Evolutionary conservation across 2,113 vertebrate species (phyloP).

Genomic region (Nannospalax galili): DNA sequence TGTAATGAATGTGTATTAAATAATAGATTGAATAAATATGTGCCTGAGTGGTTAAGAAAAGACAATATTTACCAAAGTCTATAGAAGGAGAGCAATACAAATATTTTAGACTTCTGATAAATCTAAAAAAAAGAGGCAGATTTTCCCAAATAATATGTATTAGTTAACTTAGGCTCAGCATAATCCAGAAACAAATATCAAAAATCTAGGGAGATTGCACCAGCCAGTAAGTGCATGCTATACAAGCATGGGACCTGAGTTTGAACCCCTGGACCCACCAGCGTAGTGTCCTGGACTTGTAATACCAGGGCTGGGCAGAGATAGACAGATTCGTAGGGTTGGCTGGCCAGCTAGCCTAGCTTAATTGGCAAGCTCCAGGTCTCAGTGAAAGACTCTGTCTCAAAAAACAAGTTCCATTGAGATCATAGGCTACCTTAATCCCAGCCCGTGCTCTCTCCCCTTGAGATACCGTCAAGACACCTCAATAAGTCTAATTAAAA

Average conservation of each 20-base stretch:
- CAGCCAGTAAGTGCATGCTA: neutral
- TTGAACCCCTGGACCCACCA: neutral
- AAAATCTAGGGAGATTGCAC: neutral
- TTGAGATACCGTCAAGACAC: neutral
- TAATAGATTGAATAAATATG: neutral
- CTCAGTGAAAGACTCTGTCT: neutral
- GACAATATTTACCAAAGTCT: neutral
- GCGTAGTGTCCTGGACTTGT: neutral
- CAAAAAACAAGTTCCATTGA: neutral
- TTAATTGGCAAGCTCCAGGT: too few relatives aligned
- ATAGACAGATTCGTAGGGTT: neutral
- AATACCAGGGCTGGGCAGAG: neutral
- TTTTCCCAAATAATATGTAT: neutral
- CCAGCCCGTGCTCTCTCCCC: neutral
- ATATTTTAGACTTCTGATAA: neutral
- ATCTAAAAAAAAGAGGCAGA: neutral
- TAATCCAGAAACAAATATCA: neutral
- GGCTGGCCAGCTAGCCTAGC: neutral
- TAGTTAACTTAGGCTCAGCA: neutral
- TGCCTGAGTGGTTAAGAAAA: neutral
- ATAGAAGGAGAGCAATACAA: neutral
- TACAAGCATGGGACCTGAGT: neutral
- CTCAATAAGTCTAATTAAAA: neutral
- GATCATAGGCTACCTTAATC: neutral
- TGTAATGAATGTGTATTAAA: neutral